These are phyloP conservation scores for Chymomyza amoena DNA, from an alignment of 2,888 invertebrate genomes.

Conservation along the genomic window DNA sequence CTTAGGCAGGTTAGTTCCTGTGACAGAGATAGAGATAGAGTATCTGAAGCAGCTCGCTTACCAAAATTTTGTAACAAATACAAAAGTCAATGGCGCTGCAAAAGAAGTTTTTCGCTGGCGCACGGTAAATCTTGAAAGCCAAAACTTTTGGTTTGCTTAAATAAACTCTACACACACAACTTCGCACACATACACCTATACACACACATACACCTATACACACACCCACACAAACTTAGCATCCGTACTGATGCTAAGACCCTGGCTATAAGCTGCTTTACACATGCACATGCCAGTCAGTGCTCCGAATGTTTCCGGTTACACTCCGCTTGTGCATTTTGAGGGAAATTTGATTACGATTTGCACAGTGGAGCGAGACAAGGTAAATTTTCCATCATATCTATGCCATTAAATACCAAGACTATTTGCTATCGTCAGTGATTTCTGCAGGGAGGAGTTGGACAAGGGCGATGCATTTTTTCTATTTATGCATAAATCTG, in stretches of 20 bases:
- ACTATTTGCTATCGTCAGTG: no score
- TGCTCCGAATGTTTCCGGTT: conserved; percentile 48
- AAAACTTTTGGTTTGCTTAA: conserved; percentile 73
- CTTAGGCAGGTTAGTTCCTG: background rate
- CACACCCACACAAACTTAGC: conserved; percentile 13
- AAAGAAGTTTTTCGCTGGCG: conserved; percentile 67
- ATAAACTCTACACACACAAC: conserved; percentile 62
- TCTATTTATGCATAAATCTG: no score
- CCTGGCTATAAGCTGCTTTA: conserved; percentile 59
- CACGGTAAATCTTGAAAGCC: conserved; percentile 69
- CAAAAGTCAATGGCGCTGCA: conserved; percentile 71
- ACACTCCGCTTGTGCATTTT: conserved; percentile 49
- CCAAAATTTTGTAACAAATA: conserved; percentile 61
- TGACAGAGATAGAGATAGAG: background rate
- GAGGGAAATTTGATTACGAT: conserved; percentile 61
- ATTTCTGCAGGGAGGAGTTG: no score
- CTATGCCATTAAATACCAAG: no score
- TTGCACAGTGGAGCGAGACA: conserved; percentile 39
- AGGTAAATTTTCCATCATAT: background rate
- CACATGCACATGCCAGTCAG: conserved; percentile 58
- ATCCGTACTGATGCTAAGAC: conserved; percentile 35
- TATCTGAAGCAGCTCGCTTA: background rate
- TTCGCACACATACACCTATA: conserved; percentile 29
- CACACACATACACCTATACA: conserved; percentile 11
- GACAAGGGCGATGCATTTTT: no score